Conservation (phyloP, 2,797 vertebrate genomes). For the Brachymystax lenok region DNA sequence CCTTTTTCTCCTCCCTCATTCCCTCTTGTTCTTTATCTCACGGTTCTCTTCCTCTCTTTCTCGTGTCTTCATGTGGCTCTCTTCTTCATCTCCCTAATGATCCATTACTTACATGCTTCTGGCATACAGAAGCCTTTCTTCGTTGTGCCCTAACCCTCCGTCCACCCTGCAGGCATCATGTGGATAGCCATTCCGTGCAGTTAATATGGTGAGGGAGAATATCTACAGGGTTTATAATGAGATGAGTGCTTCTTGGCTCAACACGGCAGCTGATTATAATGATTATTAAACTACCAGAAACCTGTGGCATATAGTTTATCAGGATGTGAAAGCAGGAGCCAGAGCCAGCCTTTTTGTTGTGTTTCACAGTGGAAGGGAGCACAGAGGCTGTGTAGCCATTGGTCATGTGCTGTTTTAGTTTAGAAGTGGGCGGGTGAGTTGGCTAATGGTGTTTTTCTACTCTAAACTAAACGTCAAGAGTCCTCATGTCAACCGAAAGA, state of each 20-base stretch:
- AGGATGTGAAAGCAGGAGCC: background rate
- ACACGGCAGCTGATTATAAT: constrained; percentile 1
- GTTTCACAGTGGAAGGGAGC: background rate
- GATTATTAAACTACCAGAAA: background rate
- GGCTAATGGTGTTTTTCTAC: background rate
- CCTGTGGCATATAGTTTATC: background rate
- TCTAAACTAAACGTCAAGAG: background rate
- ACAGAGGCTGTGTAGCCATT: background rate
- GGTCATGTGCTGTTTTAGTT: too few species aligned
- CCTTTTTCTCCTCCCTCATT: background rate
- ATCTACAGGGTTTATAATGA: background rate
- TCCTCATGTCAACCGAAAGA: background rate
- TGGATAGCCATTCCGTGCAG: background rate
- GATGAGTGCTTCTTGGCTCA: background rate
- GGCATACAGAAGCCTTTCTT: background rate
- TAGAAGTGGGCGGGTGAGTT: background rate
- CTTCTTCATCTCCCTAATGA: background rate
- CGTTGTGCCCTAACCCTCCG: background rate
- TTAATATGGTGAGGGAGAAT: background rate
- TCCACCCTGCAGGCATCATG: background rate
- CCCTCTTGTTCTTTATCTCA: background rate
- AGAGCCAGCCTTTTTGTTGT: background rate
- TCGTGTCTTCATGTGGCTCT: background rate
- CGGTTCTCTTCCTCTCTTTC: background rate
- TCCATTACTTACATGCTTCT: background rate